Evolutionary conservation across 2,113 vertebrate genomes (phyloP).

Genomic region (Morone chrysops): DNA sequence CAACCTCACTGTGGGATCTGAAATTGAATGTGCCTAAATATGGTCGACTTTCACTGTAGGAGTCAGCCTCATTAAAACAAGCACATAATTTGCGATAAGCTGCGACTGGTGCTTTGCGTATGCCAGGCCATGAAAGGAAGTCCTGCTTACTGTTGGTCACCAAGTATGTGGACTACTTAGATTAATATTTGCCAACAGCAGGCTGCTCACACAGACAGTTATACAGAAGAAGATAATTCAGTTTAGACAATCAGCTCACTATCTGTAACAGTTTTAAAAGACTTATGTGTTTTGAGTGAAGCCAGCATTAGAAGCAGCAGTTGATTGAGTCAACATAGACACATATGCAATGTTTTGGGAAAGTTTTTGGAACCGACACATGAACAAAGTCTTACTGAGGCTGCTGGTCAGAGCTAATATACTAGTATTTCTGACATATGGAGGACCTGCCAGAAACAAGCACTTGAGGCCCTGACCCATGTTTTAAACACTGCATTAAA

Average conservation of each 20-base stretch:
- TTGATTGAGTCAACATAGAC: background rate
- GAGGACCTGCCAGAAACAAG: constrained; percentile 28
- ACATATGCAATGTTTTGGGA: background rate
- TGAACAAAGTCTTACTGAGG: background rate
- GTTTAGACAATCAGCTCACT: background rate
- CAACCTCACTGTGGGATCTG: constrained; percentile 18
- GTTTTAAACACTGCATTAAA: constrained; percentile 39
- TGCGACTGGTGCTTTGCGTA: constrained; percentile 8
- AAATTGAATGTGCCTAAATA: constrained; percentile 47
- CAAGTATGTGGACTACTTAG: constrained; percentile 5
- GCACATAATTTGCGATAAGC: constrained; percentile 46
- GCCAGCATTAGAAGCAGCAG: background rate
- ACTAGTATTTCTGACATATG: constrained; percentile 17
- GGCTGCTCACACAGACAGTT: background rate
- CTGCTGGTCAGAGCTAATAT: constrained; percentile 18
- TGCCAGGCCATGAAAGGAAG: constrained; percentile 48
- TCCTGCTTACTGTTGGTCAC: constrained; percentile 25
- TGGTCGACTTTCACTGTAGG: constrained; percentile 31
- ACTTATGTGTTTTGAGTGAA: background rate
- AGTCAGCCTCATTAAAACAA: constrained; percentile 51
- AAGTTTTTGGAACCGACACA: background rate
- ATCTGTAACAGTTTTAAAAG: background rate
- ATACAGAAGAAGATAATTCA: background rate
- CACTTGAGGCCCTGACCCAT: constrained; percentile 27
- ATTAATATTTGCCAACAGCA: constrained; percentile 17